These are phyloP conservation scores for Limnodromus scolopaceus DNA, from an alignment of 2,797 vertebrate genomes.

Conservation along the genomic window DNA sequence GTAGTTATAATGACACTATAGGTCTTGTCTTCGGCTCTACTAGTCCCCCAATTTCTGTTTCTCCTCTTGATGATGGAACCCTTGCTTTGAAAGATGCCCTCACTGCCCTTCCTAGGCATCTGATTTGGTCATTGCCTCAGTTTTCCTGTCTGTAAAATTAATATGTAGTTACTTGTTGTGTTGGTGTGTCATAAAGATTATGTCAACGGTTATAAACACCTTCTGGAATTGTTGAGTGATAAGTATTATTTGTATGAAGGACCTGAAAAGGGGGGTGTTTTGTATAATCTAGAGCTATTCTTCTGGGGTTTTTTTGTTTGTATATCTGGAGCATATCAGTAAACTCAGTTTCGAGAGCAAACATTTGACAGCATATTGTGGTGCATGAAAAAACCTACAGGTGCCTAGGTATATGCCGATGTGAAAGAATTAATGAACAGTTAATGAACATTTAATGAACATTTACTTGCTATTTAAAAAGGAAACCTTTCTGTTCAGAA, in stretches of 20 bases:
- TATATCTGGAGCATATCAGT: constrained; percentile 43
- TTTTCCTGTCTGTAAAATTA: not conserved
- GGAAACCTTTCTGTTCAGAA: constrained; percentile 42
- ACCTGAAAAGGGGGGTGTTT: not conserved
- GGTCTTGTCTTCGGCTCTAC: not conserved
- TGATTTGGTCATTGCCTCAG: not conserved
- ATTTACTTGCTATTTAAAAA: not conserved
- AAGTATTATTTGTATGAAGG: not conserved
- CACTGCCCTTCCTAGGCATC: not conserved
- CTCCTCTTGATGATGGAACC: not conserved
- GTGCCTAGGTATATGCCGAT: constrained; percentile 32
- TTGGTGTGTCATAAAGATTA: not conserved
- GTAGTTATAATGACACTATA: not conserved
- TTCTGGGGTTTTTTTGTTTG: constrained; percentile 10
- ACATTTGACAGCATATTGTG: constrained; percentile 35
- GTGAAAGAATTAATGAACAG: constrained; percentile 69
- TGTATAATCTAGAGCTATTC: not conserved
- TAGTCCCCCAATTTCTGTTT: not conserved
- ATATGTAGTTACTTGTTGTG: not conserved
- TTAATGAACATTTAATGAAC: not conserved
- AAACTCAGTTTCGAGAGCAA: constrained; percentile 50
- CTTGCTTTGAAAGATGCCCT: not conserved
- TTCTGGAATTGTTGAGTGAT: not conserved
- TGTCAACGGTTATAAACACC: not conserved
- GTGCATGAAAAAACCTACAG: constrained; percentile 10